phyloP scores from a whole-genome alignment of 2,113 vertebrate genomes.

The Nothoprocta pentlandii region DNA sequence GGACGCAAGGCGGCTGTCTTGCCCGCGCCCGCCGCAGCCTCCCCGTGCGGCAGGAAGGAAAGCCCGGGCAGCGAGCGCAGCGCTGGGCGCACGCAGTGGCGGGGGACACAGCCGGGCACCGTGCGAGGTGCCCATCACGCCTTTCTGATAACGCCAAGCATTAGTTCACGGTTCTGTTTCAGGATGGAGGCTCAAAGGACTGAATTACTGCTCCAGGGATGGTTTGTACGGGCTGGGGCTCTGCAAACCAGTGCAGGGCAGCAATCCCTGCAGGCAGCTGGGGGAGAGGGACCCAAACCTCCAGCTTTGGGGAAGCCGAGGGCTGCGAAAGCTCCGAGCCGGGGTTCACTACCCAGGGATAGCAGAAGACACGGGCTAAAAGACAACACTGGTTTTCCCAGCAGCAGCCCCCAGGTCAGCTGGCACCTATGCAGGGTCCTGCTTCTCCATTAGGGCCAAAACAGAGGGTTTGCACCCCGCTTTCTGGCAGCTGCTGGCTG shows the following conservation, averaged over 20 bases:
- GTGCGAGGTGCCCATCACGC: not conserved
- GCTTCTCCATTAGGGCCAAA: not conserved
- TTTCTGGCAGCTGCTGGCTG: fast-evolving
- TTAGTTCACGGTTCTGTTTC: not conserved
- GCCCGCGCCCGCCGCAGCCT: slow-evolving; percentile 11
- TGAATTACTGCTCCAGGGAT: fast-evolving
- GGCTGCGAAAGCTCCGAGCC: fast-evolving
- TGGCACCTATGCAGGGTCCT: not conserved
- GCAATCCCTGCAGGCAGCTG: fast-evolving
- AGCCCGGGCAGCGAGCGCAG: not conserved
- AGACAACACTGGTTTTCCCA: fast-evolving
- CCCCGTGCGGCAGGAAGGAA: not conserved
- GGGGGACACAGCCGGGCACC: fast-evolving
- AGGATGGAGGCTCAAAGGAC: not conserved
- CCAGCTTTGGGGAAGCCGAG: not conserved
- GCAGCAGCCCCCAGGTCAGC: not conserved
- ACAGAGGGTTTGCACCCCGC: not conserved
- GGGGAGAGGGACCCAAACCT: not conserved
- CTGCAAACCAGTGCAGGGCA: not conserved
- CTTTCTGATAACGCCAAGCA: not conserved
- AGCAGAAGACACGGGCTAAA: fast-evolving
- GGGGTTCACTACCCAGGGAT: fast-evolving
- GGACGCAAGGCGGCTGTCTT: slow-evolving; percentile 65
- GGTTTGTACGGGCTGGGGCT: not conserved
- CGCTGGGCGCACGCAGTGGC: fast-evolving